Base-by-base conservation (phyloP, 2,113 vertebrate genomes). In the Psittacula cyanocephala region DNA sequence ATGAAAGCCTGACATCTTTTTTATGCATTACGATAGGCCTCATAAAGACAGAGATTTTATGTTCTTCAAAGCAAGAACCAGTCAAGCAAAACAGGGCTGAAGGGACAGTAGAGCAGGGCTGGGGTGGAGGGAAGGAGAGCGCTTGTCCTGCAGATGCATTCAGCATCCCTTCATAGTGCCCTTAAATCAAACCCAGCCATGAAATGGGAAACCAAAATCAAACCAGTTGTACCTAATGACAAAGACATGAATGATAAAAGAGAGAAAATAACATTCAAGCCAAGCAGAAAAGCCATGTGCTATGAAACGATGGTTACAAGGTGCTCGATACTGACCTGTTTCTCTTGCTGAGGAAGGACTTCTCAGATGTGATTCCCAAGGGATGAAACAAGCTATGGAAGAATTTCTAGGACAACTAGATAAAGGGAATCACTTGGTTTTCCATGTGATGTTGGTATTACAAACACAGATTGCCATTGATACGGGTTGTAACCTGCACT, bases 251-350 rank as follows among this genome's bases (percentile, higher is more conserved):
- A 14, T 22, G 50, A 6, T 3, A 24, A 72, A 72, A 13, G 11
- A 19, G 31, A 50, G 27, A 55, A 59, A 72, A 43, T 9, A 1
- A 14, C 7, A 9, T 27, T 59, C 0, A 2, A 85, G 28, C 12
- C 44, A 50, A 31, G 60, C 0, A 28, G 68, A 60, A 91, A 24
- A 77, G 69, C 13, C 84, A 25, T 0, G 0, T 39, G 57, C 76
- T 77, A 39, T 35, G 62, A 59, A 17, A 59, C 59, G 3, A 1
- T 5, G 20, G 22, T 39, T 28, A 29, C 10, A 15, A 47, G 69
- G 44, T 29, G 7, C 74, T 39, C 0, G 0, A 25, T 24, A n/a
- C 19, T 0, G 3, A 70, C 60, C 72, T 24, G 1, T 5, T 57
- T 52, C n/a, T 78, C 60, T 11, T 3, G 44, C 49, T 47, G 68